Percentiles rank a stretch among this genome's conserved stretches.
Evolutionary conservation across 2,113 vertebrate genomes (phyloP).

Genomic region (Actinemys pallida): DNA sequence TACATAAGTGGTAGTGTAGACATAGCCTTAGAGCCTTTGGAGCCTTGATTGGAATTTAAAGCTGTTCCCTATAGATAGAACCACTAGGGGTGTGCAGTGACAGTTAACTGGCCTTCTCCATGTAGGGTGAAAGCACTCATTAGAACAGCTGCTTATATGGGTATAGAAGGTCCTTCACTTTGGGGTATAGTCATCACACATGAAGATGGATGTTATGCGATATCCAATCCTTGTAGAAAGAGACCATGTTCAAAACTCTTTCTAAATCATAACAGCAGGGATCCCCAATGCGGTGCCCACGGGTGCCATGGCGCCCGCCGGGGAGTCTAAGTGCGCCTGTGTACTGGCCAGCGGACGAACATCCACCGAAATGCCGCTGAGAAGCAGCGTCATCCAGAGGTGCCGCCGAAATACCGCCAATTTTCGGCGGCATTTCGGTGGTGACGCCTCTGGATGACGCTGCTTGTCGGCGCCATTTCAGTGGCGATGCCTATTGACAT

Average conservation of each 20-base stretch:
- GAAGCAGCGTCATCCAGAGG: no score
- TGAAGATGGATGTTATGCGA: fast-evolving
- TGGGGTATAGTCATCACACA: not conserved
- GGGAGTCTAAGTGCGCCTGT: no score
- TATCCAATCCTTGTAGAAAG: not conserved
- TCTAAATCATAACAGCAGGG: not conserved
- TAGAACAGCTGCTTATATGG: not conserved
- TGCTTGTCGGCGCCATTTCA: no score
- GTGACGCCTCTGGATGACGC: no score
- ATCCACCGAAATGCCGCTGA: no score
- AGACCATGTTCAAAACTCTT: not conserved
- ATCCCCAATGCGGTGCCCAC: no score
- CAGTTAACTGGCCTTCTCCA: not conserved
- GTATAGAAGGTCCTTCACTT: not conserved
- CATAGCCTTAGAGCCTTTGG: not conserved
- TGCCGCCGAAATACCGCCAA: no score
- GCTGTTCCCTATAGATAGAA: not conserved
- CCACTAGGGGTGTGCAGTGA: not conserved
- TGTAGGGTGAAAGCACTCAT: not conserved
- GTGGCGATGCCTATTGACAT: no score
- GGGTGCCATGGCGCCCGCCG: no score
- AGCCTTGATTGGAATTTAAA: not conserved
- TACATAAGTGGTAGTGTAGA: no score
- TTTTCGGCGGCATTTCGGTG: no score
- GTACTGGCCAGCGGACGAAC: no score